phyloP scores from a whole-genome alignment of 2,888 invertebrate genomes.

The Caenorhabditis wallacei region DNA sequence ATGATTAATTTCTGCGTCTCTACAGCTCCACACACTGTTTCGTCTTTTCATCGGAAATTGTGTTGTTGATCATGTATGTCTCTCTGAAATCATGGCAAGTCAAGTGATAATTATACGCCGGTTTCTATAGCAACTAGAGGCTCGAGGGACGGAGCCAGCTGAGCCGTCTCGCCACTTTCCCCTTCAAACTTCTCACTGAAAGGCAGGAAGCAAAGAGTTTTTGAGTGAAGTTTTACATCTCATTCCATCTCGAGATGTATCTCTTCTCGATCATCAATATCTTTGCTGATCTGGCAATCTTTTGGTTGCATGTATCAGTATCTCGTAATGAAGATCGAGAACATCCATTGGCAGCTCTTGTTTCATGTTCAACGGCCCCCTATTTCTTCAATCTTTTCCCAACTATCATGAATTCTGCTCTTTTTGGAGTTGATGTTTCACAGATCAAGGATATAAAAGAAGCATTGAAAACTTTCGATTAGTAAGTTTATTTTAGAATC shows the following conservation, averaged over 20 bases:
- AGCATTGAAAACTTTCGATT: slow-evolving; percentile 23
- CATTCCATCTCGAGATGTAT: slow-evolving; percentile 43
- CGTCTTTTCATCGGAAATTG: slow-evolving; percentile 4
- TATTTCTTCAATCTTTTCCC: slow-evolving; percentile 56
- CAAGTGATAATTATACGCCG: slow-evolving; percentile 33
- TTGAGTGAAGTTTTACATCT: slow-evolving; percentile 8
- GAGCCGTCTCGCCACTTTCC: slow-evolving; percentile 3
- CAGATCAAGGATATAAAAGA: slow-evolving; percentile 29
- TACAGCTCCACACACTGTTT: not conserved
- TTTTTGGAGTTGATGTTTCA: slow-evolving; percentile 35
- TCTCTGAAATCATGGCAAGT: slow-evolving; percentile 4
- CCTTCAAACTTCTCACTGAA: not conserved
- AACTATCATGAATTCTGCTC: slow-evolving; percentile 43
- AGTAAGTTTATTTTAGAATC: slow-evolving; percentile 14
- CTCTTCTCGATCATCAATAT: slow-evolving; percentile 48
- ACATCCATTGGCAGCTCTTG: slow-evolving; percentile 42
- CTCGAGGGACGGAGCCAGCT: slow-evolving; percentile 1
- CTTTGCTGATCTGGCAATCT: slow-evolving; percentile 54
- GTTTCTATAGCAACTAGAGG: slow-evolving; percentile 33
- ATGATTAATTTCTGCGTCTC: slow-evolving; percentile 17
- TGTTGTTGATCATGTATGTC: slow-evolving; percentile 20
- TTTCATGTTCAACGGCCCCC: slow-evolving; percentile 43
- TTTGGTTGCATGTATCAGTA: slow-evolving; percentile 41
- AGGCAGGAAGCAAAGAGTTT: slow-evolving; percentile 1
- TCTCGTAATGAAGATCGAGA: slow-evolving; percentile 22